Conservation (phyloP, 53 echinoderm and acorn worm genomes). For the Arbacia lixula region DNA sequence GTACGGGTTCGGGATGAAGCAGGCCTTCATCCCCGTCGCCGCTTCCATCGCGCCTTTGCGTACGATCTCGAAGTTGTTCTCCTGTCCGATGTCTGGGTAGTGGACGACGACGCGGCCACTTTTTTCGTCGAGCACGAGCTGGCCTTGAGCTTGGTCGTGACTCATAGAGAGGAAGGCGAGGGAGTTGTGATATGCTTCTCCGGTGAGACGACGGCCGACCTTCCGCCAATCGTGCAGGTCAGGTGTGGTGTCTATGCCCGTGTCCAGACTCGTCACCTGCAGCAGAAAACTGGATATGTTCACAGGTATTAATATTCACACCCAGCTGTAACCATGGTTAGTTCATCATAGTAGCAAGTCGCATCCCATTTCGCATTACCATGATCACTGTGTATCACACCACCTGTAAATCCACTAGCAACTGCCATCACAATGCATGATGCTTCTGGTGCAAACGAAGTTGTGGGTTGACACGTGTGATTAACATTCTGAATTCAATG, state of each 20-base stretch:
- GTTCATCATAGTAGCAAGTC: no score
- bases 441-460: no score
- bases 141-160: slow-evolving; percentile 45
- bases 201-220: slow-evolving; percentile 42
- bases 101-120: slow-evolving; percentile 49
- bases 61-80: slow-evolving; percentile 52
- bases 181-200: slow-evolving; percentile 52
- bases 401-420: no score
- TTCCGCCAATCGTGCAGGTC: slow-evolving; percentile 58
- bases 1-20: slow-evolving; percentile 57
- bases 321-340: no score
- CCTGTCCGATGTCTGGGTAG: slow-evolving; percentile 57
- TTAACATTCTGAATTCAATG: no score
- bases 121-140: slow-evolving; percentile 33
- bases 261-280: slow-evolving; percentile 45
- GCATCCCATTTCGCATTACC: no score
- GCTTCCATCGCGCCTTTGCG: slow-evolving; percentile 35
- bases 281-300: slow-evolving; percentile 13
- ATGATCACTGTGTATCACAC: no score
- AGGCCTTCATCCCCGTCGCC: slow-evolving; percentile 41
- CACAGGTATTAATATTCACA: no score
- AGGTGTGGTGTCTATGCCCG: slow-evolving; percentile 51
- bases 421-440: no score
- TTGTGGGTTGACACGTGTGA: no score
- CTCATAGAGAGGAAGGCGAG: slow-evolving; percentile 59